Evolutionary conservation across 2,888 invertebrate species (phyloP).

Genomic region (Imbricaverruca yamaguchii): DNA sequence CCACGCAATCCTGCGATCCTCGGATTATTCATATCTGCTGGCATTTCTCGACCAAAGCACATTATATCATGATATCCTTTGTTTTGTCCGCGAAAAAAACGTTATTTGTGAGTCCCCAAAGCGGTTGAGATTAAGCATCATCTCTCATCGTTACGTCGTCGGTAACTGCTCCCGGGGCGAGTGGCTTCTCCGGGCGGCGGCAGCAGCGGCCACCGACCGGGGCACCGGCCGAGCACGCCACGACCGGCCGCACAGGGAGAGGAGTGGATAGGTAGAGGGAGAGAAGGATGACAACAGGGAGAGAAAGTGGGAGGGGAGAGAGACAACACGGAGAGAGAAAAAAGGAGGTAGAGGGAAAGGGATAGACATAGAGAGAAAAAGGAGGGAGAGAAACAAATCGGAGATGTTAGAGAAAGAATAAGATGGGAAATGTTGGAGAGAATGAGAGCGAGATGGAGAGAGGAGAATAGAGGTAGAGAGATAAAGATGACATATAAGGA

Average conservation of each 20-base stretch:
- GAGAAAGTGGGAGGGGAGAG: neutral
- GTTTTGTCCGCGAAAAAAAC: constrained; percentile 17
- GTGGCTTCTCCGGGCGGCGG: neutral
- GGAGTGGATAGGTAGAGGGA: too few relatives aligned
- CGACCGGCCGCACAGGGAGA: too few relatives aligned
- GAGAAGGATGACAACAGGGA: neutral
- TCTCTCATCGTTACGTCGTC: constrained; percentile 17
- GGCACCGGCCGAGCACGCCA: neutral
- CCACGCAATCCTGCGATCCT: too few relatives aligned
- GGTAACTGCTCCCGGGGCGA: constrained; percentile 9
- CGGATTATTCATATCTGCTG: too few relatives aligned
- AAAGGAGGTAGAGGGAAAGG: neutral
- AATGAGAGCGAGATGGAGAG: too few relatives aligned
- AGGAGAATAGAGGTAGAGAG: too few relatives aligned
- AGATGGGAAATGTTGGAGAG: too few relatives aligned
- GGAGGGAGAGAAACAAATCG: too few relatives aligned
- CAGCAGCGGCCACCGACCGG: neutral
- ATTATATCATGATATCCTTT: neutral
- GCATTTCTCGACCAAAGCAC: neutral
- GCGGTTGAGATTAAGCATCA: constrained; percentile 15
- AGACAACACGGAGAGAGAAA: neutral
- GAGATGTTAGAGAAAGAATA: too few relatives aligned
- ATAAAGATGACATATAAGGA: too few relatives aligned
- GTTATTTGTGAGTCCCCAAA: constrained; percentile 19
- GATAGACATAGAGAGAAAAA: too few relatives aligned